Evolutionary conservation across 2,113 vertebrate genomes (phyloP).

Genomic region (Arenaria interpres): DNA sequence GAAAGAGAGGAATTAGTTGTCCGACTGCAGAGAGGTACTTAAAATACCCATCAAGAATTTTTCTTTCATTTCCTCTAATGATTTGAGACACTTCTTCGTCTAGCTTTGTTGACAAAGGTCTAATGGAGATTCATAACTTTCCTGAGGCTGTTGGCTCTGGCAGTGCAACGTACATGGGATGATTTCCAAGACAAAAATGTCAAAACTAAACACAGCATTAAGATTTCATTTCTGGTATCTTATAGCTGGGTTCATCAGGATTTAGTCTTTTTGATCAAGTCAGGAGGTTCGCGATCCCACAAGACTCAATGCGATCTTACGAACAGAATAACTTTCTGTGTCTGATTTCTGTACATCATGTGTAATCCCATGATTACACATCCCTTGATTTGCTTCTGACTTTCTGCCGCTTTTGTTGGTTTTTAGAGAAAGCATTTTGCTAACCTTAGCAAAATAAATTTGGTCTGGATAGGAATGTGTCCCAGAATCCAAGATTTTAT

Average conservation of each 20-base stretch:
- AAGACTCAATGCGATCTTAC: neutral
- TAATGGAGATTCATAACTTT: neutral
- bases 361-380: neutral
- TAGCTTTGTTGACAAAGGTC: neutral
- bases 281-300: neutral
- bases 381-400: neutral
- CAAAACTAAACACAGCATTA: conserved; percentile 23
- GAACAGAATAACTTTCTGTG: neutral
- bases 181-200: conserved; percentile 11
- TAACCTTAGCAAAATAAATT: neutral
- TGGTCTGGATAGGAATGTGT: neutral
- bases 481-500: neutral
- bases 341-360: neutral
- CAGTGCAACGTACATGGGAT: neutral
- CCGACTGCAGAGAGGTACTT: neutral
- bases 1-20: neutral
- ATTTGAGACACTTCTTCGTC: neutral
- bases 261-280: conserved; percentile 47
- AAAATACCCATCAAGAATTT: neutral
- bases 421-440: neutral
- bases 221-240: conserved; percentile 49
- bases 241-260: conserved; percentile 15
- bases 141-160: neutral
- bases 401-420: neutral
- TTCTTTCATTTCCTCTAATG: neutral